phyloP scores from a whole-genome alignment of 2,797 vertebrate genomes.

The Chloroceryle inda region DNA sequence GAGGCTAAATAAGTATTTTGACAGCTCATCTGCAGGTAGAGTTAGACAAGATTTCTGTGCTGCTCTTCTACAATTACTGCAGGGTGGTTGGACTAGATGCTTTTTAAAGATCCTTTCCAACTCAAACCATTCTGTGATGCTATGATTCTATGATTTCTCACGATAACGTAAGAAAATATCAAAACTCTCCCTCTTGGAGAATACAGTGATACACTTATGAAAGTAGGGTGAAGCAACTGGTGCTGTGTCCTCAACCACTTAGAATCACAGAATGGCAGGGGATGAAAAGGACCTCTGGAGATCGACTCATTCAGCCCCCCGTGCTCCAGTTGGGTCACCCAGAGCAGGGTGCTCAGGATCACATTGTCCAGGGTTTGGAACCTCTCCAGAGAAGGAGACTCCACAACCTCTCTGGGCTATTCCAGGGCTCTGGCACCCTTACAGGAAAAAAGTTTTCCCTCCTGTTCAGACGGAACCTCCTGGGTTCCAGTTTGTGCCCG shows the following conservation, averaged over 20 bases:
- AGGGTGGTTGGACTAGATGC: not conserved
- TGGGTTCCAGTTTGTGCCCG: not conserved
- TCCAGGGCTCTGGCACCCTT: too few species aligned
- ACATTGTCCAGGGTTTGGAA: not conserved
- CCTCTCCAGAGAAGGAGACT: not conserved
- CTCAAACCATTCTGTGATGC: not conserved
- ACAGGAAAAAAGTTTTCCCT: not conserved
- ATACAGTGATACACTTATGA: not conserved
- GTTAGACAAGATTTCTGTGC: not conserved
- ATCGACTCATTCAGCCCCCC: not conserved
- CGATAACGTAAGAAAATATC: not conserved
- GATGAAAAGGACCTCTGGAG: not conserved
- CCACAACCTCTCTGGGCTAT: not conserved
- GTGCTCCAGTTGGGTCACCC: not conserved
- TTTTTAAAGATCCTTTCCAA: not conserved
- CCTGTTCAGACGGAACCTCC: not conserved
- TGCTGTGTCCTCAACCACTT: not conserved
- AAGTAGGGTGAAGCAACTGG: not conserved
- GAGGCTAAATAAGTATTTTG: not conserved
- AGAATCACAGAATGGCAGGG: not conserved
- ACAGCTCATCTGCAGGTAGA: not conserved
- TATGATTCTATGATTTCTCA: not conserved
- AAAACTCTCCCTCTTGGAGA: not conserved
- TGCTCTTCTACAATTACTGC: not conserved
- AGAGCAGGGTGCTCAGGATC: not conserved